Conservation (phyloP, 2,888 invertebrate species). For the Diplolepis rosae region DNA sequence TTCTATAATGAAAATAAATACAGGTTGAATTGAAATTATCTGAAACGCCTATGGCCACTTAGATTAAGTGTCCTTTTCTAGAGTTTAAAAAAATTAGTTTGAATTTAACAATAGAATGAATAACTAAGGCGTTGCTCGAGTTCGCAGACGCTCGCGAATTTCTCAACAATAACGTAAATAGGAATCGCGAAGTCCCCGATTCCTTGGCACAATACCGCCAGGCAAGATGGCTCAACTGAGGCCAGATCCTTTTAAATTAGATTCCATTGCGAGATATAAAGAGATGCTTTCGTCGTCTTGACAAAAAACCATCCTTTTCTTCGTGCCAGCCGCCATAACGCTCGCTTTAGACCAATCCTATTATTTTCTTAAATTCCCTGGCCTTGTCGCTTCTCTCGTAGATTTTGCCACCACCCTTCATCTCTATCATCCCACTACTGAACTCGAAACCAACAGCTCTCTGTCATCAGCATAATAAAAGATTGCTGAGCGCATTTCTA, state of each 20-base stretch:
- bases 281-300: conserved; percentile 25
- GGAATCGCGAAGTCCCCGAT: neutral
- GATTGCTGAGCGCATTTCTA: neutral
- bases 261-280: conserved; percentile 30
- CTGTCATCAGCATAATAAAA: conserved; percentile 16
- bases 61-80: too few species aligned
- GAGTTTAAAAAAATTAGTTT: too few species aligned
- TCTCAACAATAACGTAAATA: conserved; percentile 22
- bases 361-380: conserved; percentile 27
- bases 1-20: too few species aligned
- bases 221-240: neutral
- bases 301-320: conserved; percentile 22
- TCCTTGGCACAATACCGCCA: conserved; percentile 5
- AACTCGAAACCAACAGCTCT: neutral
- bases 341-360: conserved; percentile 27
- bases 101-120: too few species aligned
- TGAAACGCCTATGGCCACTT: too few species aligned
- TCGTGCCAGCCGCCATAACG: conserved; percentile 29
- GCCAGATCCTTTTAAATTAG: conserved; percentile 31
- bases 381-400: conserved; percentile 7
- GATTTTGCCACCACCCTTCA: neutral
- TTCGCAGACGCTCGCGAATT: neutral
- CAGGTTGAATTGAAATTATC: too few species aligned
- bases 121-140: conserved; percentile 4
- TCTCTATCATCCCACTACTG: neutral